These are phyloP conservation scores for Clarias magur DNA, from an alignment of 2,113 vertebrate species.

Conservation along the genomic window DNA sequence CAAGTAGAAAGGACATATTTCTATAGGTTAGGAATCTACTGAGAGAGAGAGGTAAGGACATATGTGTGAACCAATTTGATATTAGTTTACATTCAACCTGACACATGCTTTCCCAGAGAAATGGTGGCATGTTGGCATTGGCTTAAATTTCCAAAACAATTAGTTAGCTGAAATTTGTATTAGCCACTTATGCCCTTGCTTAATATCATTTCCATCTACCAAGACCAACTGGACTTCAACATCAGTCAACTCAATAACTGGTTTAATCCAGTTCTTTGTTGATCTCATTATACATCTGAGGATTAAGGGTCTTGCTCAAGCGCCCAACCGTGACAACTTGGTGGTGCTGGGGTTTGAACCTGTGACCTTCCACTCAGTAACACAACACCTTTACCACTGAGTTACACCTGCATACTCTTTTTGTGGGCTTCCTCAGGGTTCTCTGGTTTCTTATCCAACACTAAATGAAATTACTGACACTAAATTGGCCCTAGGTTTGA, in stretches of 20 bases:
- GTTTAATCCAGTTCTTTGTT: background rate
- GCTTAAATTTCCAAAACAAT: constrained; percentile 41
- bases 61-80: background rate
- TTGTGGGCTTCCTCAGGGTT: background rate
- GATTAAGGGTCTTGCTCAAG: no score
- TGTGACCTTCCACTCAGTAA: no score
- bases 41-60: background rate
- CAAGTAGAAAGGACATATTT: background rate
- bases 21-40: background rate
- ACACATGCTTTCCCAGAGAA: constrained; percentile 81
- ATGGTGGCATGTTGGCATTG: constrained; percentile 73
- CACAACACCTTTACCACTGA: no score
- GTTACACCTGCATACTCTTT: background rate
- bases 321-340: no score
- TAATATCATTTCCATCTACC: background rate
- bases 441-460: background rate
- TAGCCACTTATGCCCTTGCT: background rate
- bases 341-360: no score
- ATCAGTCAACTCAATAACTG: background rate
- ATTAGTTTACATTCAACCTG: constrained; percentile 80
- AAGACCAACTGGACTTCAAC: background rate
- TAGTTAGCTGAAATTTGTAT: background rate
- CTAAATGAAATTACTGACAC: background rate
- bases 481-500: background rate
- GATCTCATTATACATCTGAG: no score